phyloP scores from a whole-genome alignment of 2,888 invertebrate species.

The Mesorhabditis belari region DNA sequence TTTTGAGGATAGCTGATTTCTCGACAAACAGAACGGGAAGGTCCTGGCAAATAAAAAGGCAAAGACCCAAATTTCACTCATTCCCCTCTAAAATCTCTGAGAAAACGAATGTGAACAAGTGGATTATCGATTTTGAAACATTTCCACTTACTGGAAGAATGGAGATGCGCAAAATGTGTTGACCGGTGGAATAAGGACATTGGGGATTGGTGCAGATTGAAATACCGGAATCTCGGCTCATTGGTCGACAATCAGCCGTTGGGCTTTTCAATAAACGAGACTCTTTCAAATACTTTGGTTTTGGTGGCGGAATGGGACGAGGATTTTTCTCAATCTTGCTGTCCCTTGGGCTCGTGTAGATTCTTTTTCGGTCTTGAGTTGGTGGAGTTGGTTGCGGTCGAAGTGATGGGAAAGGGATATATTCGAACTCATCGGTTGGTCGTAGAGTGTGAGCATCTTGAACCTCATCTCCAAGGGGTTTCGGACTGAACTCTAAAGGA shows the following conservation, averaged over 20 bases:
- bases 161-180: not conserved
- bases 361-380: not conserved
- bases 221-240: not conserved
- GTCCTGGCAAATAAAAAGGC: too few species aligned
- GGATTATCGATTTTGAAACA: too few species aligned
- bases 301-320: not conserved
- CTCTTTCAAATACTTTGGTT: not conserved
- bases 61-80: too few species aligned
- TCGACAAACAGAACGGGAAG: too few species aligned
- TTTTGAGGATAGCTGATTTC: too few species aligned
- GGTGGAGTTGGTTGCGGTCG: not conserved
- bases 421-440: not conserved
- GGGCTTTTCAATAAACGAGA: not conserved
- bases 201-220: not conserved
- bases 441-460: not conserved
- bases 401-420: not conserved
- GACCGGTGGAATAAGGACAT: not conserved
- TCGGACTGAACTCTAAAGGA: too few species aligned
- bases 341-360: not conserved
- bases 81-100: too few species aligned
- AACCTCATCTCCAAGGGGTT: not conserved
- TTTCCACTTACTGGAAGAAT: not conserved
- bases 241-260: not conserved
- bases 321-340: not conserved
- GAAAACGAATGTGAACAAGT: too few species aligned